A percentile compares a stretch with the other conserved stretches of the same genome.
phyloP scores from a whole-genome alignment of 2,888 invertebrate species.

The Thereva unica region DNA sequence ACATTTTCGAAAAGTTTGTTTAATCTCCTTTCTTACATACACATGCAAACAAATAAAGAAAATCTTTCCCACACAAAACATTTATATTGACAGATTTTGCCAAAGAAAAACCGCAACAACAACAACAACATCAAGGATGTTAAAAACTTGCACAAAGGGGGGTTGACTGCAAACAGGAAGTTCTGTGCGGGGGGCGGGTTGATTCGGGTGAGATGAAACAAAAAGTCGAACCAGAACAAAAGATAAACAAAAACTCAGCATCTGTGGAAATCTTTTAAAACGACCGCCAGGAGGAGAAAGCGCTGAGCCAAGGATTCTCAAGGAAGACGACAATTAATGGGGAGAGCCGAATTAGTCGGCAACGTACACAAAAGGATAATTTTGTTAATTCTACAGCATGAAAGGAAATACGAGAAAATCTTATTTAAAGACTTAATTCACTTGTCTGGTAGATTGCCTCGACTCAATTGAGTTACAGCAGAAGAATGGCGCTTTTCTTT shows the following conservation, averaged over 20 bases:
- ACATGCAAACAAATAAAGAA: no score
- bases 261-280: background rate
- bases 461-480: background rate
- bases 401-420: conserved; percentile 5
- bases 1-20: no score
- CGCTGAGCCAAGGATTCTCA: conserved; percentile 3
- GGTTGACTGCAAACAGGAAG: conserved; percentile 29
- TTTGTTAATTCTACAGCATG: conserved; percentile 18
- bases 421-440: conserved; percentile 29
- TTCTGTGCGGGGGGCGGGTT: background rate
- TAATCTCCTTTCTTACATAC: no score
- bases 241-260: conserved; percentile 3
- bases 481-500: conserved; percentile 4
- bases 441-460: conserved; percentile 29
- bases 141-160: background rate
- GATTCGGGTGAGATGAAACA: background rate
- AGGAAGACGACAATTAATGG: conserved; percentile 18
- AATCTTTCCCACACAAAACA: no score
- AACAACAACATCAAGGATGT: no score
- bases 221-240: conserved; percentile 19
- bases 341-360: conserved; percentile 12
- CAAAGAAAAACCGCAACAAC: no score
- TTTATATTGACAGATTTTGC: no score
- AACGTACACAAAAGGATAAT: conserved; percentile 26
- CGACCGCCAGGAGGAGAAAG: background rate